Evolutionary conservation across 2,113 vertebrate genomes (phyloP).

Genomic region (Glareola pratincola): DNA sequence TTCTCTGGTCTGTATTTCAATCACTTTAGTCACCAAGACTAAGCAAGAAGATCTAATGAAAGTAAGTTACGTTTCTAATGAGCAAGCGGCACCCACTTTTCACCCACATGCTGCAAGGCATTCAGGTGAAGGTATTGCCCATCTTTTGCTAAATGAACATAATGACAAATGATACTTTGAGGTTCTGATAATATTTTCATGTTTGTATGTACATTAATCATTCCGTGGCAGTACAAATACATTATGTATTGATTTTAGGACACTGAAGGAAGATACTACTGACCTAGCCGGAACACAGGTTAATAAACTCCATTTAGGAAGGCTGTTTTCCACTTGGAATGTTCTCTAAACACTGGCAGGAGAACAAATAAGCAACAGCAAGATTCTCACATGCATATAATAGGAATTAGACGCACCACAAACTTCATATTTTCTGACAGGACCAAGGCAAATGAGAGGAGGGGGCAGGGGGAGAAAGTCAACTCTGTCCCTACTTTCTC

Average conservation of each 20-base stretch:
- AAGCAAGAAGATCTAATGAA: not conserved
- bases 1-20: not conserved
- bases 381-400: accelerated
- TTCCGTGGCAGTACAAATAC: not conserved
- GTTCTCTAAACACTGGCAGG: not conserved
- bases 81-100: not conserved
- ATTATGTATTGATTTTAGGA: not conserved
- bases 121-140: not conserved
- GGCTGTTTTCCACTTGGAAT: not conserved
- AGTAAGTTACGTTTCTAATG: not conserved
- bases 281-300: not conserved
- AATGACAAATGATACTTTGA: not conserved
- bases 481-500: not conserved
- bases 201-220: not conserved
- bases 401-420: not conserved
- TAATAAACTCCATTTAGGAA: conserved; percentile 17
- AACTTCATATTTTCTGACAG: not conserved
- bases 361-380: not conserved
- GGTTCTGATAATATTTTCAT: not conserved
- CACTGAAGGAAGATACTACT: not conserved
- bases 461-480: not conserved
- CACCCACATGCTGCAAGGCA: not conserved
- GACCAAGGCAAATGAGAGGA: not conserved
- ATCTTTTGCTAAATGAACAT: not conserved
- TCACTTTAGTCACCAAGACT: not conserved